Evolutionary conservation across 2,888 invertebrate genomes (phyloP).

Genomic region (Diplazon laetatorius): DNA sequence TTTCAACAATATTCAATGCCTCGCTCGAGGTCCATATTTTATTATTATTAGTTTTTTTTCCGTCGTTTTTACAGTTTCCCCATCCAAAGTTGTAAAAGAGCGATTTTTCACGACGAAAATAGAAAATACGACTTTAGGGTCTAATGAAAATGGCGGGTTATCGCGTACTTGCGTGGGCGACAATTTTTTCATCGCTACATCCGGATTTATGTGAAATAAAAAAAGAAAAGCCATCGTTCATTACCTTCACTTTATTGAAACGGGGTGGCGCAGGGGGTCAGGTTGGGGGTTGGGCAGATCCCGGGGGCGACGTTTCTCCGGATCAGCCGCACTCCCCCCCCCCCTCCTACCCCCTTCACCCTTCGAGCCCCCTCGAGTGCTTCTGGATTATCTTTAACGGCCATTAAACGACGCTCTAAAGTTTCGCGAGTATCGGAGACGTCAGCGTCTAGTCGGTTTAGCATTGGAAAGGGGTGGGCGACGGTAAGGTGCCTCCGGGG

Average conservation of each 20-base stretch:
- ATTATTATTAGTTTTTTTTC: no score
- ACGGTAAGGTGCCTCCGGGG: slow-evolving; percentile 56
- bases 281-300: slow-evolving; percentile 49
- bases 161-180: slow-evolving; percentile 8
- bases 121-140: neutral
- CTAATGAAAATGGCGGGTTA: slow-evolving; percentile 7
- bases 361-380: slow-evolving; percentile 63
- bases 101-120: no score
- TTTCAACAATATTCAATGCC: no score
- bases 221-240: slow-evolving; percentile 44
- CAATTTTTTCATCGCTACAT: slow-evolving; percentile 27
- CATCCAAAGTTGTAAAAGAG: no score
- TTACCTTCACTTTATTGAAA: slow-evolving; percentile 44
- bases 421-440: slow-evolving; percentile 67
- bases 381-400: slow-evolving; percentile 72
- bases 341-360: no score
- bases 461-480: slow-evolving; percentile 53
- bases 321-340: slow-evolving; percentile 44
- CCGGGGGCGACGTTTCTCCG: slow-evolving; percentile 54
- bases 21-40: no score
- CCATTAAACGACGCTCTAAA: slow-evolving; percentile 69
- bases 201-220: slow-evolving; percentile 42
- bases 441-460: slow-evolving; percentile 68
- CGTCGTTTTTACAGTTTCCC: no score
- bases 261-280: slow-evolving; percentile 24